phyloP scores from a whole-genome alignment of 2,888 invertebrate genomes.

The Acrocera orbiculus region DNA sequence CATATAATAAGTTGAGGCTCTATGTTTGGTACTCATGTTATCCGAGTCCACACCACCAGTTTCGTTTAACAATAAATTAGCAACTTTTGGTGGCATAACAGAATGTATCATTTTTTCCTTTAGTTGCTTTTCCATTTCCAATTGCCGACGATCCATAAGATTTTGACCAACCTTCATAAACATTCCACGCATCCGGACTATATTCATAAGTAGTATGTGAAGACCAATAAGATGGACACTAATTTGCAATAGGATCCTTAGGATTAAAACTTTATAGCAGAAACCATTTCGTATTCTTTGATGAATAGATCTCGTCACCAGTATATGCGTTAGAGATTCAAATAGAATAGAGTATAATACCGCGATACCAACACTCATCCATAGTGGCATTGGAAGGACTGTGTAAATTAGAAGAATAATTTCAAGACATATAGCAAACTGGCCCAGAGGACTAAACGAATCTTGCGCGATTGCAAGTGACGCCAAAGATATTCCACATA shows the following conservation, averaged over 20 bases:
- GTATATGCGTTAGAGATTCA: conserved; percentile 47
- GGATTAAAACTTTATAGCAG: conserved; percentile 41
- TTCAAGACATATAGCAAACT: conserved; percentile 70
- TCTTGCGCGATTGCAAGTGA: conserved; percentile 40
- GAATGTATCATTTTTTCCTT: conserved; percentile 97
- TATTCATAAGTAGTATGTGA: conserved; percentile 83
- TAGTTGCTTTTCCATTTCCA: conserved; percentile 83
- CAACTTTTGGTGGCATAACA: conserved; percentile 91
- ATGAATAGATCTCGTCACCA: conserved; percentile 33
- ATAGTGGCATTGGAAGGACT: conserved; percentile 78
- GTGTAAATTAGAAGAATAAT: conserved; percentile 84
- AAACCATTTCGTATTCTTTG: conserved; percentile 33
- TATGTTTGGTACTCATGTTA: conserved; percentile 15
- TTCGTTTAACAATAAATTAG: conserved; percentile 66
- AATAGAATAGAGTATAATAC: conserved; percentile 68
- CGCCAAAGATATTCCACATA: conserved; percentile 52
- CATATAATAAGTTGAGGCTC: conserved; percentile 21
- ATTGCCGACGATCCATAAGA: conserved; percentile 67
- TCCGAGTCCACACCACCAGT: conserved; percentile 31
- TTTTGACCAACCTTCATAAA: conserved; percentile 95
- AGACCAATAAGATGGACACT: conserved; percentile 84
- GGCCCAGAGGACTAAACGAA: conserved; percentile 58
- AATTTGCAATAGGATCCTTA: conserved; percentile 63
- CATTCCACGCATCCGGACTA: conserved; percentile 84
- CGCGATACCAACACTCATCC: conserved; percentile 64